phyloP scores from a whole-genome alignment of 2,888 invertebrate species.

The Cremastinae sp. region DNA sequence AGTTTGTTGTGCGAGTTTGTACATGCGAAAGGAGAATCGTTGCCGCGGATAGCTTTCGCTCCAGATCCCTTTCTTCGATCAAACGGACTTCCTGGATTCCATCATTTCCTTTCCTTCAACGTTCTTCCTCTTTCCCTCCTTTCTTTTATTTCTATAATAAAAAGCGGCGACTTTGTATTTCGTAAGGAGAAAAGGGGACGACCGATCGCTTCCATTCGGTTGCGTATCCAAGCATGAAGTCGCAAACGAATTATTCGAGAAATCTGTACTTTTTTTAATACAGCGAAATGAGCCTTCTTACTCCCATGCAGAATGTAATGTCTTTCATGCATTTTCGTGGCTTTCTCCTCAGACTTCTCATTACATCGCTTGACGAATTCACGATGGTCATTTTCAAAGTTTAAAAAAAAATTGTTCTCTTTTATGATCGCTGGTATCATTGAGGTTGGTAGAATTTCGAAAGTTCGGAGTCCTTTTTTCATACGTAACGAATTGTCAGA shows the following conservation, averaged over 20 bases:
- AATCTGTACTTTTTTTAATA: neutral
- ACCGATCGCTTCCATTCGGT: conserved; percentile 13
- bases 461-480: too few species aligned
- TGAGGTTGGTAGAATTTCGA: too few species aligned
- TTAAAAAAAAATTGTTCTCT: too few species aligned
- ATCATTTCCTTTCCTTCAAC: conserved; percentile 7
- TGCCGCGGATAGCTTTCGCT: conserved; percentile 47
- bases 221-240: conserved; percentile 35
- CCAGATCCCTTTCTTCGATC: conserved; percentile 23
- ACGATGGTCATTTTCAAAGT: neutral
- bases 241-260: conserved; percentile 15
- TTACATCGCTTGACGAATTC: conserved; percentile 5
- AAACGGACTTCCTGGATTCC: conserved; percentile 32
- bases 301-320: neutral
- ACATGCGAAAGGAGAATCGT: conserved; percentile 37
- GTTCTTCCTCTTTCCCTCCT: neutral
- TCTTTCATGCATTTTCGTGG: conserved; percentile 4
- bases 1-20: too few species aligned
- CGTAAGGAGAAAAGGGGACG: neutral
- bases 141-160: too few species aligned
- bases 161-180: neutral
- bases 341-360: conserved; percentile 21
- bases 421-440: too few species aligned
- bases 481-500: too few species aligned
- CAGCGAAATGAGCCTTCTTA: conserved; percentile 3